A percentile compares a stretch with the other conserved stretches of the same genome.
phyloP scores from a whole-genome alignment of 2,888 invertebrate genomes.

The Thymelicus lineola region DNA sequence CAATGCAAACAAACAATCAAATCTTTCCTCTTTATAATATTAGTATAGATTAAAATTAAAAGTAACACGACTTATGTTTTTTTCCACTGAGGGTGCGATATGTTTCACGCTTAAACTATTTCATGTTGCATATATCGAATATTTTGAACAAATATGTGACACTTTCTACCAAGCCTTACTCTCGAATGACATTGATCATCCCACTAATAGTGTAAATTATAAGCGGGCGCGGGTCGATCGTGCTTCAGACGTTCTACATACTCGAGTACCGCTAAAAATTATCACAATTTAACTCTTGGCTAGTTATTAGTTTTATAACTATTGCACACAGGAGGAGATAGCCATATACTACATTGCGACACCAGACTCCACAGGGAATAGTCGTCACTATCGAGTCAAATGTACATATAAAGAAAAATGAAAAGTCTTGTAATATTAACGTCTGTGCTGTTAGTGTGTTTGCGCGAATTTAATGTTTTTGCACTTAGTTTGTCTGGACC shows the following conservation, averaged over 20 bases:
- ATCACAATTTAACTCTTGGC: conserved; percentile 69
- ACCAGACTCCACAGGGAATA: conserved; percentile 60
- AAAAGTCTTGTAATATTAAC: conserved; percentile 50
- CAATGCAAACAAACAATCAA: too few relatives aligned
- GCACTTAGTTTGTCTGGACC: conserved; percentile 67
- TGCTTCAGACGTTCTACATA: conserved; percentile 73
- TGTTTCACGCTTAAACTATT: not conserved
- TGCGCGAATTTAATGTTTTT: conserved; percentile 51
- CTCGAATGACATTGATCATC: conserved; percentile 65
- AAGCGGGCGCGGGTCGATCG: conserved; percentile 65
- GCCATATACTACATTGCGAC: conserved; percentile 62
- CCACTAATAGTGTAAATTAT: conserved; percentile 79
- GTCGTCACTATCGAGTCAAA: conserved; percentile 55
- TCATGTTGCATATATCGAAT: conserved; percentile 49
- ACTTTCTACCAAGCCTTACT: conserved; percentile 68
- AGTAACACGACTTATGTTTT: too few relatives aligned
- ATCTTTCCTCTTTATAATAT: too few relatives aligned
- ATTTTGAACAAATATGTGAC: conserved; percentile 75
- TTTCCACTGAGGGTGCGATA: too few relatives aligned
- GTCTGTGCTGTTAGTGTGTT: conserved; percentile 56
- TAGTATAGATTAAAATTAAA: too few relatives aligned
- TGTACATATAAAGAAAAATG: conserved; percentile 62
- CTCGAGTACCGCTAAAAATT: conserved; percentile 79
- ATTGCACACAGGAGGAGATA: conserved; percentile 47
- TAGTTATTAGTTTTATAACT: conserved; percentile 58